Evolutionary conservation across 2,888 invertebrate species (phyloP).

Genomic region (Merodon equestris): DNA sequence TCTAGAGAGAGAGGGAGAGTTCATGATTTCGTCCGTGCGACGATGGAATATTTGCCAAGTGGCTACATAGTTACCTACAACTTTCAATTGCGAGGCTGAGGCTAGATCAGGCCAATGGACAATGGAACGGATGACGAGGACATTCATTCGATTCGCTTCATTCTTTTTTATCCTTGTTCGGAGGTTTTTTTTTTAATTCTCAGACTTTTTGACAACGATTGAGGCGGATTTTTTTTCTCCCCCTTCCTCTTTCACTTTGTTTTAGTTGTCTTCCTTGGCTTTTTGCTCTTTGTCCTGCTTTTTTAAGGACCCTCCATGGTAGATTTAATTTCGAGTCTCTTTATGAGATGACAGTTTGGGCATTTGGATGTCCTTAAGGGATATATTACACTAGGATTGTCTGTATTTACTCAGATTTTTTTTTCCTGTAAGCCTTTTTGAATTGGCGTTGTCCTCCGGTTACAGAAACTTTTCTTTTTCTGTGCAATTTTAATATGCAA

Average conservation of each 20-base stretch:
- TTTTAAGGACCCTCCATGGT: constrained; percentile 48
- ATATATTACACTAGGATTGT: constrained; percentile 60
- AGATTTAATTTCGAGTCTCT: constrained; percentile 62
- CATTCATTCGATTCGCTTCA: constrained; percentile 31
- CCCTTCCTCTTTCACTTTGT: no score
- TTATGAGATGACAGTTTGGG: constrained; percentile 57
- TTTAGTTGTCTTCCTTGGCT: background rate
- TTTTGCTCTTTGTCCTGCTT: constrained; percentile 41
- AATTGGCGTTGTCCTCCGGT: background rate
- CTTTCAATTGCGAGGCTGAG: constrained; percentile 52
- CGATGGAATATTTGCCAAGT: constrained; percentile 62
- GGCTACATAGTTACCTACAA: constrained; percentile 53
- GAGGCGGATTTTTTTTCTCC: constrained; percentile 30
- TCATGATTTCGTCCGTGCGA: constrained; percentile 66
- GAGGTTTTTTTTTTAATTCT: constrained; percentile 57
- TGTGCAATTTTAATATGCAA: constrained; percentile 26
- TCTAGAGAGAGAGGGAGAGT: constrained; percentile 35
- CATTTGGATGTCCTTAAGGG: constrained; percentile 50
- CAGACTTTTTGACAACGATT: constrained; percentile 68
- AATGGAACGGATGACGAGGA: constrained; percentile 3
- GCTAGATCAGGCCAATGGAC: no score
- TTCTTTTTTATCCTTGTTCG: constrained; percentile 35
- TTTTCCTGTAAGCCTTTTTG: no score
- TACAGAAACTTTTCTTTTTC: constrained; percentile 8
- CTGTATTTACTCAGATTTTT: constrained; percentile 53